Evolutionary conservation across 2,797 vertebrate species (phyloP), one percentile per base, ranked within the genome.

Genomic region (Lacerta viridis): DNA sequence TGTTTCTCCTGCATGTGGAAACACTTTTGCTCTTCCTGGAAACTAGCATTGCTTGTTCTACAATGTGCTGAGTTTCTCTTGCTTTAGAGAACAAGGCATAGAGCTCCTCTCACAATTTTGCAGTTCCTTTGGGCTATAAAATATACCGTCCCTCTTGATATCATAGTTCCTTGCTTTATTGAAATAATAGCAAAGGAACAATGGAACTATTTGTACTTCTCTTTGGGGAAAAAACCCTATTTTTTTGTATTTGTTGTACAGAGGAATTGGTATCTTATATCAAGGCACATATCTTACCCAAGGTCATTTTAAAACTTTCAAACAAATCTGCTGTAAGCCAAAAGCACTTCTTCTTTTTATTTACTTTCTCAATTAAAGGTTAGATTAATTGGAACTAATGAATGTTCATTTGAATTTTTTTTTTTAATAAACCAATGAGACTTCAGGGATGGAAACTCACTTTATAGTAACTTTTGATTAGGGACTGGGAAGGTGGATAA

Each of bases 401-500:
- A 92, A 86, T 93, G 83, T 83, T 90, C 82, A 83, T 9, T 93
- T 88, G 89, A 91, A 89, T 91, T 94, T 93, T 94, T 82, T 93
- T 91, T 95, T 94, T 94, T 85, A 92, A 90, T 91, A 92, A 95
- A 90, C 90, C 88, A 90, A 87, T 83, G 85, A 93, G 87, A 95
- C 91, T 59, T 90, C 86, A 95, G 90, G 91, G 84, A 92, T 90
- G 87, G 93, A 96, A 96, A 95, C 87, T 93, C 86, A 93, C 89
- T 96, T 96, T 89, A 91, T 93, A 91, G 18, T 92, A 97, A 96
- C 96, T 97, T 96, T 90, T 95, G 94, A 95, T 96, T 96, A 94
- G 91, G 90, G 82, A 90, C 95, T 93, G 93, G 96, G 94, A 97
- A 96, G 96, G 95, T 97, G 88, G 95, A 95, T 96, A 97, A 97